Base-by-base conservation (phyloP, 2,888 invertebrate genomes). In the Drosophila ezoana region DNA sequence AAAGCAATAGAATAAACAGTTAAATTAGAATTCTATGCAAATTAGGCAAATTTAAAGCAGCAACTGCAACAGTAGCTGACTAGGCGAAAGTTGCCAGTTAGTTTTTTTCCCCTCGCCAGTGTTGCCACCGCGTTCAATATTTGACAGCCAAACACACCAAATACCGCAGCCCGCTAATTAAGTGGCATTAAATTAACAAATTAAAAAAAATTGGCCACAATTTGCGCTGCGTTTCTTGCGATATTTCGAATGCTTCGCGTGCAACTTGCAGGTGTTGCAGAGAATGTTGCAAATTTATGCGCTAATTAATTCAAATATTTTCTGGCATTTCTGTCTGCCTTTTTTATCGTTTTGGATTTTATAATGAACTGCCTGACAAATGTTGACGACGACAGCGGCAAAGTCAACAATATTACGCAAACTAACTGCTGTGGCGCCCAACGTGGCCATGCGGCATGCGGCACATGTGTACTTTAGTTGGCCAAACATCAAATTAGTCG, bases 11-110 rank as follows among this genome's bases (percentile, higher is more conserved):
- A 54, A 68, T 62, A 71, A 76, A 66, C 81, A 76, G 72, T 79
- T 86, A 91, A 91, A 90, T 91, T 90, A 83, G 89, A 90, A 90
- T 90, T 90, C 91, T 91, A 91, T 90, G 91, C 89, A 90, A 90
- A 90, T 90, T 67, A 77, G 75, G 60, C 53, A 53, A 71, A 76
- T 81, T 79, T 79, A 20, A 37, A 43, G 49, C 59, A 47, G 49
- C 63, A 71, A 63, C 49, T 61, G 67, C 58, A 68, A 33, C 44
- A 52, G 60, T 16, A 45, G 57, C 38, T 14, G 14, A 62, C 41
- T 45, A 40, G 38, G 52, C 37, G 11, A 43, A 52, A 47, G 61
- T 35, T 49, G 40, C 28, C 54, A 63, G 43, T 10, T 63, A 20
- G 10, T 13, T 33, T 41, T 23, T 1, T 8, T 14, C 9, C 1